Base-by-base conservation (phyloP, 2,888 invertebrate genomes). In the Cosmia trapezina region DNA sequence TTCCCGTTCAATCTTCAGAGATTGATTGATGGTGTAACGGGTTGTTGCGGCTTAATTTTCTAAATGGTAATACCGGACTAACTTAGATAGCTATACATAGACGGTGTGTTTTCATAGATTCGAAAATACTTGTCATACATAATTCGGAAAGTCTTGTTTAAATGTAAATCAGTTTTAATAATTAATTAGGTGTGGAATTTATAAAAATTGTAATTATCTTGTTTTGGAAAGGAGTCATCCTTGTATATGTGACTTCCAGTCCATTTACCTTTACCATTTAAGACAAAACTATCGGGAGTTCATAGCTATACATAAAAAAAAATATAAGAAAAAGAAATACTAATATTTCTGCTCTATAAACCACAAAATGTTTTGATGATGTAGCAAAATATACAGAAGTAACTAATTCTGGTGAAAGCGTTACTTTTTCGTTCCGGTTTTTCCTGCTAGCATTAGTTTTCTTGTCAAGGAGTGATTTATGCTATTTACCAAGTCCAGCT, bases 21-120 rank as follows among this genome's bases (percentile, higher is more conserved):
- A 68, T 65, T 79, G 83, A 79, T 83, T 62, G 62, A 78, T 78
- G 43, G 47, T 19, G 72, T 64, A 65, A 57, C 78, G 56, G 51
- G 33, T 53, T 63, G 56, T 69, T 67, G 47, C 64, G 45, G 28
- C 17, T 65, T 70, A 41, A 66, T 62, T 71, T 79, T 78, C 45
- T 83, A 41, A 69, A 60, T 82, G 54, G 61, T 65, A 47, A 81
- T 65, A 9, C 11, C 19, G 12, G 22, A 47, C 14, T 17, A 41
- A 63, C 65, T 57, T 62, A 33, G 47, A 37, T 74, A 22, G 47
- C n/a, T 63, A 63, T 59, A 59, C 62, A 63, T 63, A 43, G n/a
- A 22, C 22, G 11, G 47, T 62, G 41, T 17, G 14, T 41, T 80
- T 53, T 41, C 33, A 19, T 47, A 0, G 37, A 73, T 79, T 73